phyloP scores from a whole-genome alignment of 2,888 invertebrate species.

The Fragum sueziense region DNA sequence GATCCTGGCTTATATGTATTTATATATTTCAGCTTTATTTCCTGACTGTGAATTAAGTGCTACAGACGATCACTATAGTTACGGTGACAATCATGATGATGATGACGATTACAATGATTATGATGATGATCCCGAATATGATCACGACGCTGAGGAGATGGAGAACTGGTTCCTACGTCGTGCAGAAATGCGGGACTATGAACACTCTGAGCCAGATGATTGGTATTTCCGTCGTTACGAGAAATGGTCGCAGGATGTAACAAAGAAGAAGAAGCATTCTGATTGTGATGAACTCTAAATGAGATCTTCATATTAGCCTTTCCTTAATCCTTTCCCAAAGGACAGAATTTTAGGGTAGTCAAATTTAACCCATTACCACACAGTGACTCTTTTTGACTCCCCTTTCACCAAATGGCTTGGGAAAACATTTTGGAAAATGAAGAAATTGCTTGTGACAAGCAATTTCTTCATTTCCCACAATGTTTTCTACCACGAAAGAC shows the following conservation, averaged over 20 bases:
- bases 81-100: too few relatives aligned
- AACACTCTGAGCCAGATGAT: constrained; percentile 34
- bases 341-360: too few relatives aligned
- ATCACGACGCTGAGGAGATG: constrained; percentile 2
- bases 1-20: too few relatives aligned
- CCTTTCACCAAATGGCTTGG: too few relatives aligned
- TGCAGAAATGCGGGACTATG: constrained; percentile 32
- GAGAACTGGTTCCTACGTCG: constrained; percentile 41
- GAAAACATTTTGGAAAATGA: too few relatives aligned
- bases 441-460: constrained; percentile 1
- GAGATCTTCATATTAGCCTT: neutral
- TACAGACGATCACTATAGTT: too few relatives aligned
- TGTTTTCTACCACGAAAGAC: too few relatives aligned
- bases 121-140: neutral
- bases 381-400: too few relatives aligned
- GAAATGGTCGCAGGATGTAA: neutral
- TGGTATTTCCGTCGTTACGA: constrained; percentile 44
- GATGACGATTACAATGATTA: constrained; percentile 6
- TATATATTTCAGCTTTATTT: too few relatives aligned
- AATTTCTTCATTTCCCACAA: constrained; percentile 7
- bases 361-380: too few relatives aligned
- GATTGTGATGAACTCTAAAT: neutral
- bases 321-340: neutral
- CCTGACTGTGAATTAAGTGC: too few relatives aligned
- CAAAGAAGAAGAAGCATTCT: neutral